phyloP scores from a whole-genome alignment of 30 jellyfish, hydroid and myxozoan genomes.

The Hydractinia echinata region DNA sequence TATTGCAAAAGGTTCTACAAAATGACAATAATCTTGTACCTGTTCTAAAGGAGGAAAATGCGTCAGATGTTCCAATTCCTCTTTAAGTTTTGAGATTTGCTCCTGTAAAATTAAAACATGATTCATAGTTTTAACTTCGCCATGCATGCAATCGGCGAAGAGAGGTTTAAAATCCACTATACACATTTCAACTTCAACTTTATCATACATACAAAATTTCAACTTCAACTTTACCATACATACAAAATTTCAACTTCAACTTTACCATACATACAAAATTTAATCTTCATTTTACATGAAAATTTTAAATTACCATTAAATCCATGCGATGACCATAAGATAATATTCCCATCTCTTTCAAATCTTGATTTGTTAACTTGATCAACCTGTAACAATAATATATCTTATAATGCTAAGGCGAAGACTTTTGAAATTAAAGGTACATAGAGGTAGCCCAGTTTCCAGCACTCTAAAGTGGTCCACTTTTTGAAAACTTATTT shows the following conservation, averaged over 20 bases:
- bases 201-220: not conserved
- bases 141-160: no score
- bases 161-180: no score
- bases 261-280: not conserved
- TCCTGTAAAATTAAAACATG: conserved; percentile 22
- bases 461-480: no score
- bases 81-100: conserved; percentile 40
- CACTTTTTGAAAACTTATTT: no score
- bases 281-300: no score
- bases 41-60: conserved; percentile 68
- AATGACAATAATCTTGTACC: conserved; percentile 22
- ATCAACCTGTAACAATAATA: conserved; percentile 19
- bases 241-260: not conserved
- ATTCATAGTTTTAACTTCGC: no score
- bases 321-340: conserved; percentile 91
- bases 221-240: not conserved
- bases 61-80: conserved; percentile 66
- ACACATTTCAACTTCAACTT: no score
- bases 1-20: not conserved
- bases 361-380: conserved; percentile 52
- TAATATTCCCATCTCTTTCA: conserved; percentile 64
- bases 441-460: no score
- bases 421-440: no score
- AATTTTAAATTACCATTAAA: no score
- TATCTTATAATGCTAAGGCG: no score